A percentile compares a stretch with the other conserved stretches of the same genome.
Evolutionary conservation across 2,113 vertebrate genomes (phyloP).

Genomic region (Melanerpes aurifrons): DNA sequence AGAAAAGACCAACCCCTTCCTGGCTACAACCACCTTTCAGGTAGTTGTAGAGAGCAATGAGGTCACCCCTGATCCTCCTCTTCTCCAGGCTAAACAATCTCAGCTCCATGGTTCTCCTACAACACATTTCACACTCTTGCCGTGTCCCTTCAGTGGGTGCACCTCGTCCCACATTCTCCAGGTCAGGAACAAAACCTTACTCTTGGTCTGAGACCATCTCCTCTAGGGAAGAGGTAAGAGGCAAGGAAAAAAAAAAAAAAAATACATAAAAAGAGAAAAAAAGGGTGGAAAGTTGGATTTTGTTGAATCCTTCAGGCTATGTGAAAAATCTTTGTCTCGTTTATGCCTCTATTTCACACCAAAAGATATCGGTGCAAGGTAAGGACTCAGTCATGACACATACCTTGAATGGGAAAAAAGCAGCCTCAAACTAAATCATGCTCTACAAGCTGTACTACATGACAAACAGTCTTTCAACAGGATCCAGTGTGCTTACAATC

Average conservation of each 20-base stretch:
- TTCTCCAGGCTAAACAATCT: too few species aligned
- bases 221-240: fast-evolving
- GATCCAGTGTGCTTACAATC: not conserved
- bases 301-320: not conserved
- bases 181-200: not conserved
- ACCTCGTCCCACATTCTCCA: not conserved
- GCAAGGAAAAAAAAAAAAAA: not conserved
- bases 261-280: too few species aligned
- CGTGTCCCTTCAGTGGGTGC: fast-evolving
- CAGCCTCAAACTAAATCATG: not conserved
- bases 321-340: not conserved
- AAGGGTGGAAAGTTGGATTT: not conserved
- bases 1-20: too few species aligned
- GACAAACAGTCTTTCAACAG: not conserved
- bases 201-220: not conserved
- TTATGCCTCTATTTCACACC: not conserved
- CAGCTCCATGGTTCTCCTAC: not conserved
- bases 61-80: too few species aligned
- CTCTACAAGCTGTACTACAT: not conserved
- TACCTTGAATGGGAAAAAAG: not conserved
- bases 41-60: too few species aligned
- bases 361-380: not conserved
- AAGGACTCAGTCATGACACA: not conserved
- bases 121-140: fast-evolving
- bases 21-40: too few species aligned